These are phyloP conservation scores for Epicampocera succincta DNA, from an alignment of 2,888 invertebrate genomes.

Conservation along the genomic window DNA sequence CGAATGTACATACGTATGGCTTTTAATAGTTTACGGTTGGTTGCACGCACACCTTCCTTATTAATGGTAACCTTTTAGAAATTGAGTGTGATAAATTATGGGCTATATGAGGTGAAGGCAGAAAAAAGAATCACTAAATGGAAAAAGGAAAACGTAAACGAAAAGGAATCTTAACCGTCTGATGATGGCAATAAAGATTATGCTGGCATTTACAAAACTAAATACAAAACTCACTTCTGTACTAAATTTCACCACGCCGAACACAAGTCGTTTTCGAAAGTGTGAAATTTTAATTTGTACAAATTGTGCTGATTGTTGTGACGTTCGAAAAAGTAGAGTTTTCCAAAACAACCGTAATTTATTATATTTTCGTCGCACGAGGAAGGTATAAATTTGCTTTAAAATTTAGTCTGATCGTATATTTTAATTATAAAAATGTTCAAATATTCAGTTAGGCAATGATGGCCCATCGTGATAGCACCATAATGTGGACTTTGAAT, in stretches of 20 bases:
- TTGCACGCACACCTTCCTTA: slow-evolving; percentile 64
- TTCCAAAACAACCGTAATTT: slow-evolving; percentile 26
- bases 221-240: neutral
- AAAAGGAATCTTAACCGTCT: slow-evolving; percentile 40
- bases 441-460: too few species aligned
- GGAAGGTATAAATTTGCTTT: neutral
- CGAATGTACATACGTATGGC: slow-evolving; percentile 24
- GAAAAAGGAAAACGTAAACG: neutral
- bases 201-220: slow-evolving; percentile 31
- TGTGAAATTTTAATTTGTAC: slow-evolving; percentile 66
- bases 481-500: too few species aligned
- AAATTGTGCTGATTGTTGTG: slow-evolving; percentile 59
- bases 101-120: slow-evolving; percentile 53
- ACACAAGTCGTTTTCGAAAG: slow-evolving; percentile 33
- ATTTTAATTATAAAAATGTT: neutral
- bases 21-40: slow-evolving; percentile 62
- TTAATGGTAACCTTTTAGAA: slow-evolving; percentile 63
- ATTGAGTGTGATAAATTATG: slow-evolving; percentile 67
- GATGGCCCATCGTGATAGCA: too few species aligned
- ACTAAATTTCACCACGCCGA: neutral
- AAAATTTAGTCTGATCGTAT: neutral
- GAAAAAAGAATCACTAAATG: slow-evolving; percentile 19
- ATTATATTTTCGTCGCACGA: slow-evolving; percentile 19
- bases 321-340: slow-evolving; percentile 25
- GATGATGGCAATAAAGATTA: slow-evolving; percentile 58